Evolutionary conservation across 2,113 vertebrate genomes (phyloP).

Genomic region (Dinomys branickii): DNA sequence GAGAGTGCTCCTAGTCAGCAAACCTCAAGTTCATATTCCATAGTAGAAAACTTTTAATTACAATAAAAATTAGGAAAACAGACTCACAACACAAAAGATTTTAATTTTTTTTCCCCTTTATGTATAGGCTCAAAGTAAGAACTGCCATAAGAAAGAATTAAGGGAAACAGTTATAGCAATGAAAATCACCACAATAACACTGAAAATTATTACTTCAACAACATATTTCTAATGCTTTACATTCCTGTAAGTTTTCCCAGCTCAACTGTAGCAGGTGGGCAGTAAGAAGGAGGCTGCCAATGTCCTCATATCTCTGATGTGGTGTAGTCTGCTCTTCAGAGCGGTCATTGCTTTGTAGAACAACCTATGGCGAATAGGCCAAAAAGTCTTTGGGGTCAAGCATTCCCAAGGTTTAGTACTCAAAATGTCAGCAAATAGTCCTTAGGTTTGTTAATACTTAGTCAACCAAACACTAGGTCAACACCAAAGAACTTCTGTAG

Average conservation of each 20-base stretch:
- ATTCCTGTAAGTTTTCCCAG: neutral
- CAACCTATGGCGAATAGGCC: neutral
- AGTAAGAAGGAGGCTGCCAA: neutral
- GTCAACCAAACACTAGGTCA: neutral
- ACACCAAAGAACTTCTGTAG: neutral
- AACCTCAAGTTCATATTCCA: conserved; percentile 48
- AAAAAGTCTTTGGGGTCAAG: neutral
- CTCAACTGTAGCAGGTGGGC: neutral
- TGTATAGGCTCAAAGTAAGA: neutral
- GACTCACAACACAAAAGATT: neutral
- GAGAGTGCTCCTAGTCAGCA: conserved; percentile 61
- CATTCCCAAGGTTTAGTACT: neutral
- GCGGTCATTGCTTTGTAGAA: neutral
- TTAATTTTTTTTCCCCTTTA: neutral
- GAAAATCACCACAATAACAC: neutral
- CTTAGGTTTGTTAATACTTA: neutral
- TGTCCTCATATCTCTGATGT: neutral
- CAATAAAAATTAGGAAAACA: conserved; percentile 62
- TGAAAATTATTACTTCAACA: neutral
- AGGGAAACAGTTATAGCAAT: neutral
- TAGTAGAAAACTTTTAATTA: conserved; percentile 65
- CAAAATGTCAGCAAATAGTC: neutral
- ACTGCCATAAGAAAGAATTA: neutral
- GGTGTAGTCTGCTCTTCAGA: neutral
- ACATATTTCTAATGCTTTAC: neutral